Evolutionary conservation across 2,888 invertebrate species (phyloP).

Genomic region (Galerucella pusilla): DNA sequence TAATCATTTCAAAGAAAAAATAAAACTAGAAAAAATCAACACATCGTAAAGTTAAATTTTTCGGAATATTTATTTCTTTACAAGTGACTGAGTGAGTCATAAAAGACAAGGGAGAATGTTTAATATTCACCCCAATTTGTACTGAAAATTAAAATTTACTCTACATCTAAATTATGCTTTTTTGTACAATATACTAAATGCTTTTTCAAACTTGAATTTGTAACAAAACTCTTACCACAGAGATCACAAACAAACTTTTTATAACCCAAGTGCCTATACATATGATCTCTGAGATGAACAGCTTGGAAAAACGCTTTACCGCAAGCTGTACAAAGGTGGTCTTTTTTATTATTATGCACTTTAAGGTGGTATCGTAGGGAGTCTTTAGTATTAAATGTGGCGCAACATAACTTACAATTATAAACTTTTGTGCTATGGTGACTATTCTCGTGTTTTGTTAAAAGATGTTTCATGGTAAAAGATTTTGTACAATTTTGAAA

Average conservation of each 20-base stretch:
- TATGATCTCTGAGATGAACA: constrained; percentile 49
- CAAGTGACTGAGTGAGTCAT: too few species aligned
- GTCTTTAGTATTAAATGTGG: constrained; percentile 44
- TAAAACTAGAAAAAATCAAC: too few species aligned
- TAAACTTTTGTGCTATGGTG: constrained; percentile 41
- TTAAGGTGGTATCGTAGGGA: constrained; percentile 44
- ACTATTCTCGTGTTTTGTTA: constrained; percentile 42
- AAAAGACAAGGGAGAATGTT: too few species aligned
- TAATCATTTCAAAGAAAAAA: too few species aligned
- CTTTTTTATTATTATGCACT: constrained; percentile 42
- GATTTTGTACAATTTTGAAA: constrained; percentile 42
- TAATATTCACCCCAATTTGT: too few species aligned
- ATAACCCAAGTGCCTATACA: constrained; percentile 50
- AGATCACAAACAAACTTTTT: constrained; percentile 50
- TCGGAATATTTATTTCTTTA: too few species aligned
- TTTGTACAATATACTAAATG: constrained; percentile 32
- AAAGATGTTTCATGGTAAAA: constrained; percentile 43
- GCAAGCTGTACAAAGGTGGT: constrained; percentile 46
- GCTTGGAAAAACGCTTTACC: constrained; percentile 46
- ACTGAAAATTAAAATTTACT: neutral
- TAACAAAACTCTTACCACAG: constrained; percentile 49
- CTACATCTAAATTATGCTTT: constrained; percentile 4
- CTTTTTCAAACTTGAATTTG: constrained; percentile 42
- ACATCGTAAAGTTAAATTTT: too few species aligned
- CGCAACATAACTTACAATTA: constrained; percentile 45